Evolutionary conservation across 2,888 invertebrate species (phyloP), one percentile per base, ranked within the genome.

Genomic region (Eristalis tenax): DNA sequence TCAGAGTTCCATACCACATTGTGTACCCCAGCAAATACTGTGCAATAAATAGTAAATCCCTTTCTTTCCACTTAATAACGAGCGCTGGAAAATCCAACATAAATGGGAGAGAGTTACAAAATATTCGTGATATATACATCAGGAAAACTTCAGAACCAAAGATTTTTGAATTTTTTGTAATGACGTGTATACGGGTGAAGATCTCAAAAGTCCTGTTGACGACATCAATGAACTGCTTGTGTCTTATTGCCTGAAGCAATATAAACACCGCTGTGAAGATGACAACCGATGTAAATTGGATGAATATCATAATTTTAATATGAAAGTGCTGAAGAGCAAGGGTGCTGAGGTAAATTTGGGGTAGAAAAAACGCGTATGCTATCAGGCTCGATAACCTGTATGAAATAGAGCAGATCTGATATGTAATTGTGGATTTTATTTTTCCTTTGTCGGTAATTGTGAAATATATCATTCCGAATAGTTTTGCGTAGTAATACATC

Each of bases 381-480:
- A 70, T 26, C 1, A 76, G 40, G 11, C 79, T 70, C 4, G 18
- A 11, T 0, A 81, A 11, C 15, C 85, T 38, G 26, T 68, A 73
- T 3, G 11, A 1, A 2, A 77, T 73, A 8, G 68, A 73, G n/a
- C 4, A 68, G n/a, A 85, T 11, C 15, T 77, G 73, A 2, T 43
- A 28, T 3, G 63, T 40, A 0, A 69, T 3, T 40, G 80, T 76
- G 0, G 63, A 22, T 10, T 59, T 18, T 0, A 77, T 18, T 0
- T 38, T 56, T 2, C 13, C 56, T 15, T 8, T 13, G n/a, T 11
- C n/a, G 1, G 65, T 57, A 2, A 85, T 68, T 32, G 61, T 35
- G 10, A 85, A 85, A n/a, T 66, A 73, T 35, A 69, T 73, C 59
- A 85, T 59, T 38, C 85, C 85, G 15, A 85, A 73, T 6, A 77